Evolutionary conservation across 2,888 invertebrate species (phyloP), one percentile per base, ranked within the genome.

Genomic region (Baccha elongata): DNA sequence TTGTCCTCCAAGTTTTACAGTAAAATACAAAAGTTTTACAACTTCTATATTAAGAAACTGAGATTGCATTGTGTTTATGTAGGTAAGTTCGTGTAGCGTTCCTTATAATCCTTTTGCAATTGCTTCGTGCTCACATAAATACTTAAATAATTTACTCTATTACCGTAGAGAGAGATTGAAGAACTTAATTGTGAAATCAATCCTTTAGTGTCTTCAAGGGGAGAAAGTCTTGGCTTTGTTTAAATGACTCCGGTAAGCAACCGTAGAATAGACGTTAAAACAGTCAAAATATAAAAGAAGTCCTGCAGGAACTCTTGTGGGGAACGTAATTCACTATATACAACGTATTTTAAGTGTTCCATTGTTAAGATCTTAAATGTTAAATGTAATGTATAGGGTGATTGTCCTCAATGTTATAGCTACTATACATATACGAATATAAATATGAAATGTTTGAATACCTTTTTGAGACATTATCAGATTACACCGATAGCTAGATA

Each of bases 181-280:
- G 71, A 62, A 72, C 52, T 72, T 72, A 72, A 62, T 72, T 72
- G 60, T 23, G 71, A 62, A 72, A 72, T 72, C 71, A 72, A 72
- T 60, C 42, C 62, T 26, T 52, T 52, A n/a, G 32, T 37, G 19
- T 71, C 48, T 72, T 72, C 44, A 32, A 53, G n/a, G n/a, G 42
- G 42, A 44, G 64, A 52, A 35, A 64, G 40, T 46, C 23, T 21
- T 17, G 40, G 35, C 23, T 21, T 17, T 11, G 10, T 11, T 46
- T 29, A 58, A 58, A 32, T 35, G 10, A 53, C 29, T 44, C 3
- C 15, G 17, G 50, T 52, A 72, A 62, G 42, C 11, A 62, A 62
- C 15, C 46, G 4, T 55, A 8, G 35, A 11, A 32, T 32, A 44
- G 42, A 29, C 62, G 48, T 6, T 26, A 26, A 26, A 26, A 23